phyloP scores from a whole-genome alignment of 2,888 invertebrate genomes.

The Argynnis bischoffii region DNA sequence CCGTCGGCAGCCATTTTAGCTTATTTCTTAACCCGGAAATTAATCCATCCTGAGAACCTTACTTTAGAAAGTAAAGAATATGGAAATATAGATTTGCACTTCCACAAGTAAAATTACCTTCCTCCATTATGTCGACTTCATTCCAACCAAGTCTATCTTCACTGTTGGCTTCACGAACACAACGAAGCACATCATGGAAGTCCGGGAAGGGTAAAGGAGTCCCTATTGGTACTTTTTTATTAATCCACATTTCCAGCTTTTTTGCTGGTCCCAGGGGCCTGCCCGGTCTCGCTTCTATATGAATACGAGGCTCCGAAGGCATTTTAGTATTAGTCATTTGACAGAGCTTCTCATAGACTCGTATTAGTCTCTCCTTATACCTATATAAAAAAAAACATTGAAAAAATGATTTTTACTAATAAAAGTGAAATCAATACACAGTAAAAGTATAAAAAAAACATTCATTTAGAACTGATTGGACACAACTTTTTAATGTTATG shows the following conservation, averaged over 20 bases:
- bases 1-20: no score
- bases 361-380: slow-evolving; percentile 73
- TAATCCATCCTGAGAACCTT: no score
- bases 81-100: neutral
- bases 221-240: slow-evolving; percentile 71
- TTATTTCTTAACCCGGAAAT: no score
- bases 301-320: slow-evolving; percentile 70
- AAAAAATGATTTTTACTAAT: neutral
- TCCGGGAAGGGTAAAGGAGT: slow-evolving; percentile 76
- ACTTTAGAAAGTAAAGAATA: no score
- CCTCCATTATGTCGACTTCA: slow-evolving; percentile 71
- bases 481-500: no score
- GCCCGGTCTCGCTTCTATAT: slow-evolving; percentile 63
- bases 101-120: slow-evolving; percentile 55
- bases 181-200: slow-evolving; percentile 78
- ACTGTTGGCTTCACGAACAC: slow-evolving; percentile 68
- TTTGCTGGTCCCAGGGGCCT: slow-evolving; percentile 68
- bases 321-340: slow-evolving; percentile 82
- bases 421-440: neutral
- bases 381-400: slow-evolving; percentile 46
- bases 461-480: no score
- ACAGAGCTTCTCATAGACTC: slow-evolving; percentile 84
- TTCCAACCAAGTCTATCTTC: slow-evolving; percentile 69
- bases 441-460: no score
- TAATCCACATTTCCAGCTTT: slow-evolving; percentile 69